Percentiles rank a stretch among this genome's conserved stretches.
Conservation (phyloP, 2,797 vertebrate species). For the Chromis chromis region DNA sequence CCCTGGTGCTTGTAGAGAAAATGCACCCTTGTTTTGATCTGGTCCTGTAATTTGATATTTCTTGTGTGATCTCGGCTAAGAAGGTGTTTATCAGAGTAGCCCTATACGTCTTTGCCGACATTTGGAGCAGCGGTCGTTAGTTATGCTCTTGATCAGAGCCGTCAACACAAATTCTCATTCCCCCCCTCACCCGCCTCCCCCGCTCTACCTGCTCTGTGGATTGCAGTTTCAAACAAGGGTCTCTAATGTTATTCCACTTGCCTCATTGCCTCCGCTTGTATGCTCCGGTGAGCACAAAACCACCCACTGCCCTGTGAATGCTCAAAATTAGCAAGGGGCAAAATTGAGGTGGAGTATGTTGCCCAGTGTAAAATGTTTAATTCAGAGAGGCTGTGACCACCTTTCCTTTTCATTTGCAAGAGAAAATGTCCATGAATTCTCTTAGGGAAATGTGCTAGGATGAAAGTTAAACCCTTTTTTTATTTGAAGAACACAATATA, state of each 20-base stretch:
- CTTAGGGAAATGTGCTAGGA: not conserved
- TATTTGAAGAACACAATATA: not conserved
- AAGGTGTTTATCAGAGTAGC: slow-evolving; percentile 25
- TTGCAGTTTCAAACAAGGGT: slow-evolving; percentile 66
- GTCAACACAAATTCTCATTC: not conserved
- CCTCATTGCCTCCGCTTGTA: slow-evolving; percentile 74
- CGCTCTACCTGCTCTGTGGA: slow-evolving; percentile 54
- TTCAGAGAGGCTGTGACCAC: slow-evolving; percentile 20
- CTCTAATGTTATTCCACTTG: slow-evolving; percentile 73
- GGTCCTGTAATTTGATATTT: slow-evolving; percentile 50
- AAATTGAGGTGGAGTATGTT: slow-evolving; percentile 26
- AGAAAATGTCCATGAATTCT: not conserved
- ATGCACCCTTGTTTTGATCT: slow-evolving; percentile 23
- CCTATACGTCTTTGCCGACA: slow-evolving; percentile 48
- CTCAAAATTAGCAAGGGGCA: slow-evolving; percentile 52
- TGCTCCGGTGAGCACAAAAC: slow-evolving; percentile 70
- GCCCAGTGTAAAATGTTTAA: slow-evolving; percentile 24
- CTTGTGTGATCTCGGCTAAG: slow-evolving; percentile 43
- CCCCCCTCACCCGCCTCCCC: not conserved
- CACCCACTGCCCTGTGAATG: slow-evolving; percentile 63
- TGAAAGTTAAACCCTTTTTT: not conserved
- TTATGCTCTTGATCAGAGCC: slow-evolving; percentile 60
- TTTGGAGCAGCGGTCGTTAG: slow-evolving; percentile 61
- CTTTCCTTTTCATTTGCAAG: slow-evolving; percentile 26
- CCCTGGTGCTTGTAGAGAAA: not conserved